Conservation (phyloP, 2,797 vertebrate species). For the Propithecus deckenii region DNA sequence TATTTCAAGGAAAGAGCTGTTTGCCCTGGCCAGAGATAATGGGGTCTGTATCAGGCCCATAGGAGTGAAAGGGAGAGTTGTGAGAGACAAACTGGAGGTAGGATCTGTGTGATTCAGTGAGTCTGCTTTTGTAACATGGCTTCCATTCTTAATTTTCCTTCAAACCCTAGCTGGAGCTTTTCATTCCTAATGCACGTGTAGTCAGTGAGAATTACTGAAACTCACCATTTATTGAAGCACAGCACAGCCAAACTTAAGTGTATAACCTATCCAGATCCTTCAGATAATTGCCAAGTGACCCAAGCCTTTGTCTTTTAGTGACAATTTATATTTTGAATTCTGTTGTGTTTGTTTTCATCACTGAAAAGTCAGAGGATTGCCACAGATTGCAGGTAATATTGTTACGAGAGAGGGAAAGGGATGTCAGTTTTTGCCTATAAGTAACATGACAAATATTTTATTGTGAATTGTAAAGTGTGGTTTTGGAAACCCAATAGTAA, state of each 20-base stretch:
- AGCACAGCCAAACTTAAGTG: neutral
- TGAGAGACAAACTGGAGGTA: neutral
- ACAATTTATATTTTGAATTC: neutral
- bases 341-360: neutral
- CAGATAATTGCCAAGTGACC: neutral
- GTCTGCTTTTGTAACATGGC: neutral
- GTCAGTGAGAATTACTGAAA: neutral
- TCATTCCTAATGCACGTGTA: neutral
- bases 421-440: neutral
- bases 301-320: neutral
- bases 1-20: neutral
- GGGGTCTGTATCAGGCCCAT: neutral
- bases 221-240: neutral
- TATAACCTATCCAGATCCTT: neutral
- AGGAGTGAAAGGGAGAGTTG: neutral
- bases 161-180: neutral
- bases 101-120: neutral
- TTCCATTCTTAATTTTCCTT: neutral
- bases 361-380: neutral
- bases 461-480: neutral
- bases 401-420: neutral
- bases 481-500: neutral
- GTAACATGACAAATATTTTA: neutral
- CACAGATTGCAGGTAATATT: neutral
- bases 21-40: neutral